Percentiles rank a stretch among this genome's conserved stretches.
These are phyloP conservation scores for Stictonetta naevosa DNA, from an alignment of 2,113 vertebrate genomes.

Conservation along the genomic window DNA sequence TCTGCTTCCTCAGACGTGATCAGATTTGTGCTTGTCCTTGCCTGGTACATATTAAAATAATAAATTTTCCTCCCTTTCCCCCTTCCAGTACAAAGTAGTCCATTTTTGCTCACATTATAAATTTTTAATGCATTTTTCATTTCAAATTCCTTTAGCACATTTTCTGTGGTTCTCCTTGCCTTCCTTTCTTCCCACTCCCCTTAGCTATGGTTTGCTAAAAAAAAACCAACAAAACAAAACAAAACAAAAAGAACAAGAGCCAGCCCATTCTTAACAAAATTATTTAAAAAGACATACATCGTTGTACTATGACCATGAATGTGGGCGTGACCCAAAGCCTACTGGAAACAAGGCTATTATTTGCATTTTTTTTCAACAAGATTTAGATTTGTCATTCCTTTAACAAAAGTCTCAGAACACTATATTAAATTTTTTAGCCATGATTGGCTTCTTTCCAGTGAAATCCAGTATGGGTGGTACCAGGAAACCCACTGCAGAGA, in stretches of 20 bases:
- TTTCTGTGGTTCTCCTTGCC: slow-evolving; percentile 34
- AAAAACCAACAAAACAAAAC: background rate
- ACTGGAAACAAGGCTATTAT: slow-evolving; percentile 4
- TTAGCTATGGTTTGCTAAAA: background rate
- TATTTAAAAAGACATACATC: background rate
- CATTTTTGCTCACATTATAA: slow-evolving; percentile 44
- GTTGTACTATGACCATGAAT: background rate
- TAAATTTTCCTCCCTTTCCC: slow-evolving; percentile 41
- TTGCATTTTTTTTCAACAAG: background rate
- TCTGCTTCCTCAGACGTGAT: slow-evolving; percentile 32
- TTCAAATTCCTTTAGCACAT: slow-evolving; percentile 55
- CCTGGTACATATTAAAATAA: slow-evolving; percentile 62
- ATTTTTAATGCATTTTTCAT: slow-evolving; percentile 71
- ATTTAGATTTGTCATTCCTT: background rate
- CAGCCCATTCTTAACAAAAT: background rate
- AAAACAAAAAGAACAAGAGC: background rate
- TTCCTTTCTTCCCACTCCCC: background rate
- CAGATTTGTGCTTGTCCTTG: slow-evolving; percentile 55
- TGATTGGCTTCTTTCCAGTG: background rate
- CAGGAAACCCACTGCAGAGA: background rate
- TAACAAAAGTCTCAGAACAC: background rate
- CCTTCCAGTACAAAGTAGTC: slow-evolving; percentile 40
- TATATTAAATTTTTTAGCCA: background rate
- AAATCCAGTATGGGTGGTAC: background rate
- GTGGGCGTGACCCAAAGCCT: slow-evolving; percentile 11